Evolutionary conservation across 2,888 invertebrate genomes (phyloP), one percentile per base, ranked within the genome.

Genomic region (Ophion ellenae): DNA sequence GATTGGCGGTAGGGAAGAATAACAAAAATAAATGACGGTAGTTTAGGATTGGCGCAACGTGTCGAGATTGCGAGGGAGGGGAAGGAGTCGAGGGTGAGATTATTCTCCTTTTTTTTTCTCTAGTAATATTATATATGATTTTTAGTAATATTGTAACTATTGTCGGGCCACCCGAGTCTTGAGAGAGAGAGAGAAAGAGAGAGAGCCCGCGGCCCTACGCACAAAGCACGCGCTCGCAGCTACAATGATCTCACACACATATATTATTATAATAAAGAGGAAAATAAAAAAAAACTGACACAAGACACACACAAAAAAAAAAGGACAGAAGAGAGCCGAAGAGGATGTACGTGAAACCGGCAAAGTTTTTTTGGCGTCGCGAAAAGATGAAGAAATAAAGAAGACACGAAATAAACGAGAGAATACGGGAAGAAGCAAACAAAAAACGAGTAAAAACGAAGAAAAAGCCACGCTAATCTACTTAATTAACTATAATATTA

Each of bases 401-500:
- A 32, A 75, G 61, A 32, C 28, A 11, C 61, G 64, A 66, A 10
- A n/a, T 53, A 14, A 73, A 78, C n/a, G 70, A 84, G 61, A 11
- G 24, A 70, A 20, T 59, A 84, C 24, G 67, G 57, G 24, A 71
- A 67, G 83, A 82, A 86, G 28, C 28, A 32, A 70, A 71, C 61
- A 67, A n/a, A 32, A 64, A 73, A 45, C 32, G 67, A 66, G 24
- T 11, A 83, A 85, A 83, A 75, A 84, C 78, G 67, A 74, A 80
- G 80, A 86, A 83, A 84, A 88, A 88, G 87, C 89, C 91, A 91
- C 90, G 90, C 89, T 91, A 91, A 91, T 90, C 90, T 91, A 88
- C 87, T 89, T 86, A 85, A 87, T 85, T 87, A 87, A 90, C 82
- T 91, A 92, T 91, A 91, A 90, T 91, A 91, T 90, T 91, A 90